Percentiles rank a stretch among this genome's conserved stretches.
Evolutionary conservation across 2,797 vertebrate species (phyloP).

Genomic region (Chelonia mydas): DNA sequence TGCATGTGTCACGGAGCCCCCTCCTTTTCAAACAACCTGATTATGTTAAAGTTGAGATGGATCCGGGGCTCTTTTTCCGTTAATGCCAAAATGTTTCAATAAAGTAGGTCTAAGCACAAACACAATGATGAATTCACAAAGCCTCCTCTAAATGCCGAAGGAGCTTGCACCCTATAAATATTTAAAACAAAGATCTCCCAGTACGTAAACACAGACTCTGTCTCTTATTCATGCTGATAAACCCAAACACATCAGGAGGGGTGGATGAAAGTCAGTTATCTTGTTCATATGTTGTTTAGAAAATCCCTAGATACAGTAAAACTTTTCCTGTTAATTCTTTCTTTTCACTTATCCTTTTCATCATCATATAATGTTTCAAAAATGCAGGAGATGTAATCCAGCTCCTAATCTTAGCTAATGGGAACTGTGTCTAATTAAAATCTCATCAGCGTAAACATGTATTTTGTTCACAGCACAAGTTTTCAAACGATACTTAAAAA

Average conservation of each 20-base stretch:
- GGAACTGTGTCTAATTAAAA: conserved; percentile 73
- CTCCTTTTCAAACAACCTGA: background rate
- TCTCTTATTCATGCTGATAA: conserved; percentile 72
- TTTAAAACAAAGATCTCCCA: conserved; percentile 80
- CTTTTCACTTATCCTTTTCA: conserved; percentile 66
- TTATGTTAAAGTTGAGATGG: background rate
- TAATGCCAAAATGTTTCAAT: conserved; percentile 34
- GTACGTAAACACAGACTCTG: conserved; percentile 67
- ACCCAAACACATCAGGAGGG: conserved; percentile 63
- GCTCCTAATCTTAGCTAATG: conserved; percentile 67
- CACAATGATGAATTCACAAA: conserved; percentile 62
- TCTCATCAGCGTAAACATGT: conserved; percentile 64
- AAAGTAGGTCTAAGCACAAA: conserved; percentile 39
- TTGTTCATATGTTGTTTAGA: conserved; percentile 76
- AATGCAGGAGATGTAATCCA: conserved; percentile 67
- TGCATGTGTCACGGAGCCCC: background rate
- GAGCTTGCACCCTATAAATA: conserved; percentile 78
- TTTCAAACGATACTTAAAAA: conserved; percentile 24
- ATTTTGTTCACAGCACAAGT: conserved; percentile 54
- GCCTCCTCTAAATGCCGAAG: conserved; percentile 68
- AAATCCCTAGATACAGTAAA: conserved; percentile 68
- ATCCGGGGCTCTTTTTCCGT: conserved; percentile 31
- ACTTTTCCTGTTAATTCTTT: conserved; percentile 57
- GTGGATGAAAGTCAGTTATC: conserved; percentile 57
- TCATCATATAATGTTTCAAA: conserved; percentile 65